Evolutionary conservation across 1,140 invertebrate species (phyloP).

Genomic region (Acromyrmex echinatior): DNA sequence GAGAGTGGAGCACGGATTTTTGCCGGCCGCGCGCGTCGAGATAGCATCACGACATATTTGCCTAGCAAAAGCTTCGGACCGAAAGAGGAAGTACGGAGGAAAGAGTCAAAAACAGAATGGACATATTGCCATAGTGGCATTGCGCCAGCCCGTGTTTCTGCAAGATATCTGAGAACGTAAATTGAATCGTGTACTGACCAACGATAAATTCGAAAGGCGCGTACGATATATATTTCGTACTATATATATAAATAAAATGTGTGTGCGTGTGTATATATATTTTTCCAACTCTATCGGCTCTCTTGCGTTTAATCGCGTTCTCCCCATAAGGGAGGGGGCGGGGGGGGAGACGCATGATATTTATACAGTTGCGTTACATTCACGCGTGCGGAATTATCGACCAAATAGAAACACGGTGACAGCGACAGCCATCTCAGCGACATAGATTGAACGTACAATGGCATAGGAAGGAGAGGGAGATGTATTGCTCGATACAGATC

Average conservation of each 20-base stretch:
- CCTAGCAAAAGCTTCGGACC: constrained; percentile 60
- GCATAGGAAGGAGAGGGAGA: constrained; percentile 54
- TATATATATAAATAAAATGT: too few relatives aligned
- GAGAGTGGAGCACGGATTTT: constrained; percentile 49
- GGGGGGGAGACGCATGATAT: not conserved
- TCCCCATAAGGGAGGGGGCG: too few relatives aligned
- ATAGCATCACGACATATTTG: constrained; percentile 71
- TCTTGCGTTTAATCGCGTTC: constrained; percentile 3
- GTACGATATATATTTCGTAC: not conserved
- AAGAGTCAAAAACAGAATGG: constrained; percentile 49
- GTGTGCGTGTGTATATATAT: too few relatives aligned
- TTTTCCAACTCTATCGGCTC: not conserved
- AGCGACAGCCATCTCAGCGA: constrained; percentile 41
- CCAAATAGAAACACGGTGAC: constrained; percentile 45
- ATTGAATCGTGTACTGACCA: constrained; percentile 81
- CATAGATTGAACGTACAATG: constrained; percentile 44
- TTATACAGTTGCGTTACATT: constrained; percentile 1
- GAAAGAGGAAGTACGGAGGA: constrained; percentile 1
- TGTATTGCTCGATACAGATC: constrained; percentile 50
- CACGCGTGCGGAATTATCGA: constrained; percentile 42
- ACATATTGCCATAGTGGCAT: constrained; percentile 77
- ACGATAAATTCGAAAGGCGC: constrained; percentile 77
- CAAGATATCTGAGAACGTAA: constrained; percentile 81
- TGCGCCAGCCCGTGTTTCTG: constrained; percentile 72
- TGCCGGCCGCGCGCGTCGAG: constrained; percentile 45